Conservation (phyloP, 2,888 invertebrate species). For the Lutraria lutraria region DNA sequence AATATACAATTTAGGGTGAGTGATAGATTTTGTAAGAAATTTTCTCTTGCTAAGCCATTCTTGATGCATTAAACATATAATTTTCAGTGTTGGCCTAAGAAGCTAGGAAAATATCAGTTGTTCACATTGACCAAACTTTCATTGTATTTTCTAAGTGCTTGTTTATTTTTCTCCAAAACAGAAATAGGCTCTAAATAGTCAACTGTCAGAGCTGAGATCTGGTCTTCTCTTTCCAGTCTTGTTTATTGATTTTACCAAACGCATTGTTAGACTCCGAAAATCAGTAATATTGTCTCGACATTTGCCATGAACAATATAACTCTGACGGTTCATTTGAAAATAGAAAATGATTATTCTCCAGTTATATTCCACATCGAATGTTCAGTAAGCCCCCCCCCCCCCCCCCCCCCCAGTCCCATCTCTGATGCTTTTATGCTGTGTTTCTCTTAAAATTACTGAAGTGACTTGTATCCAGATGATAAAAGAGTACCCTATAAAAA, state of each 20-base stretch:
- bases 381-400: neutral
- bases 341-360: neutral
- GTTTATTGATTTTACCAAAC: conserved; percentile 1
- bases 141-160: neutral
- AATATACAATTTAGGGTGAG: too few relatives aligned
- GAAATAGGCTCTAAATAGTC: neutral
- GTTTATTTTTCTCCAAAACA: neutral
- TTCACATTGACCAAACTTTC: neutral
- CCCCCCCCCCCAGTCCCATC: too few relatives aligned
- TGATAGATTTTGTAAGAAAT: too few relatives aligned
- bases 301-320: neutral
- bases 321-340: neutral
- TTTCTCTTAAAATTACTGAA: too few relatives aligned
- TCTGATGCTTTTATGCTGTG: too few relatives aligned
- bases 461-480: neutral
- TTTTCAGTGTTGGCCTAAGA: too few relatives aligned
- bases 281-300: neutral
- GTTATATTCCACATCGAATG: neutral
- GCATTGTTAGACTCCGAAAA: neutral
- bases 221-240: neutral
- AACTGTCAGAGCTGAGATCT: neutral
- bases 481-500: neutral
- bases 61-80: too few relatives aligned
- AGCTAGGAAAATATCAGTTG: neutral
- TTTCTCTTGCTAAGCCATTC: too few relatives aligned